Percentiles rank a stretch among this genome's conserved stretches.
These are phyloP conservation scores for Syngnathus typhle DNA, from an alignment of 2,113 vertebrate genomes.

Conservation along the genomic window DNA sequence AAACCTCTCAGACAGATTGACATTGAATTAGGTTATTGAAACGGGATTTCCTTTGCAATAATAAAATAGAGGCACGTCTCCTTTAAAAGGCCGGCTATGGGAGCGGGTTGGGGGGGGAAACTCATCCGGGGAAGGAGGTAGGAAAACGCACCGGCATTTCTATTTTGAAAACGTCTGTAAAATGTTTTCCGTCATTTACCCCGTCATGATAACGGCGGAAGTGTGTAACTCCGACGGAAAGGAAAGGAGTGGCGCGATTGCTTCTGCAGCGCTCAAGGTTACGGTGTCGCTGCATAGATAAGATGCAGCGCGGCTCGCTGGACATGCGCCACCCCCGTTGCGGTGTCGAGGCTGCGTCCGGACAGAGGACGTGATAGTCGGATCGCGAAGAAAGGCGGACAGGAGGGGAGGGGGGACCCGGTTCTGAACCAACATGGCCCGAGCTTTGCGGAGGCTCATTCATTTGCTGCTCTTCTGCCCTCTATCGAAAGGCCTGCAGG, in stretches of 20 bases:
- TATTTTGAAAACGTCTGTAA: no score
- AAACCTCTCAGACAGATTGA: no score
- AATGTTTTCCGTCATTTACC: neutral
- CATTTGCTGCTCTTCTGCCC: constrained; percentile 86
- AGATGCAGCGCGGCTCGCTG: neutral
- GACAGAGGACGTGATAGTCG: constrained; percentile 45
- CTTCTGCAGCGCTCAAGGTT: neutral
- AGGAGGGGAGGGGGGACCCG: neutral
- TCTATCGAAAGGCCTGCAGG: constrained; percentile 83
- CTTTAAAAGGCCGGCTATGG: neutral
- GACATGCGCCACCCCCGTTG: neutral
- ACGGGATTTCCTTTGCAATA: neutral
- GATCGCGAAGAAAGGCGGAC: neutral
- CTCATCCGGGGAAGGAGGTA: neutral
- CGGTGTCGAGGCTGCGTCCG: neutral
- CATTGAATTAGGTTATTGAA: neutral
- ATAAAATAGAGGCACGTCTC: neutral
- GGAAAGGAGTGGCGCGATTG: neutral
- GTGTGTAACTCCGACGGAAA: neutral
- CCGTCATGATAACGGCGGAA: neutral
- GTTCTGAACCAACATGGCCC: constrained; percentile 68
- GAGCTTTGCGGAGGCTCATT: constrained; percentile 79
- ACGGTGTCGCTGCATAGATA: neutral
- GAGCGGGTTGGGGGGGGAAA: neutral
- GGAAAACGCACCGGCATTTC: neutral